Conservation (phyloP, 2,113 vertebrate species). For the Apteryx owenii region DNA sequence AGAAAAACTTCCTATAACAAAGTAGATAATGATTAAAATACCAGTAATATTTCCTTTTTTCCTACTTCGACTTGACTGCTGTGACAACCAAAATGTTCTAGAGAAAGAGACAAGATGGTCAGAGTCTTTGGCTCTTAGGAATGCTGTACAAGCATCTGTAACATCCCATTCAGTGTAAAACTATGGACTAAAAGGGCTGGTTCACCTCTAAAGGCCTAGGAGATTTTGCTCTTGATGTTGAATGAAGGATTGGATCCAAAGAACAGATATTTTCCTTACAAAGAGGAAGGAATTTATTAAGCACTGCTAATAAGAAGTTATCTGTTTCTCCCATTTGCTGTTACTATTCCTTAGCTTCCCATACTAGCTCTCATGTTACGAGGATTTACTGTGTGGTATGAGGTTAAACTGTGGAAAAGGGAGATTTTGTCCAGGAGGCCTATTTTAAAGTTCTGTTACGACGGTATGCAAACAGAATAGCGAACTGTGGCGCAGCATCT, state of each 20-base stretch:
- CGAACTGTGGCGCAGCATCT: background rate
- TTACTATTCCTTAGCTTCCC: background rate
- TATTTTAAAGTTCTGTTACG: background rate
- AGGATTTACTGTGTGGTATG: background rate
- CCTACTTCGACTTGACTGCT: background rate
- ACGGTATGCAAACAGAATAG: background rate
- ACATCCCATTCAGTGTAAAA: background rate
- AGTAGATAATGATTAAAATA: background rate
- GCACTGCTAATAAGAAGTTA: background rate
- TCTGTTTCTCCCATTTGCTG: background rate
- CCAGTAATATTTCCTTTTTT: slow-evolving; percentile 6
- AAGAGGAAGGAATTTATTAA: background rate
- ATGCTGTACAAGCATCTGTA: background rate
- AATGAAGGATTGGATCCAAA: background rate
- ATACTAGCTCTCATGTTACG: background rate
- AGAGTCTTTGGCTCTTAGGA: background rate
- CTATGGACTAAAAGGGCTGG: background rate
- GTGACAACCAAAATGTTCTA: background rate
- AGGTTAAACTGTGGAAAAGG: background rate
- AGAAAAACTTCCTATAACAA: slow-evolving; percentile 38
- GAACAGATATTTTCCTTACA: rapidly evolving
- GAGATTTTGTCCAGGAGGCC: background rate
- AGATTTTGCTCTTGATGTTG: background rate
- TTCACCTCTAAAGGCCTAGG: background rate
- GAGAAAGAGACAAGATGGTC: background rate